Base-by-base conservation (phyloP, 2,797 vertebrate species). In the Characodon lateralis region DNA sequence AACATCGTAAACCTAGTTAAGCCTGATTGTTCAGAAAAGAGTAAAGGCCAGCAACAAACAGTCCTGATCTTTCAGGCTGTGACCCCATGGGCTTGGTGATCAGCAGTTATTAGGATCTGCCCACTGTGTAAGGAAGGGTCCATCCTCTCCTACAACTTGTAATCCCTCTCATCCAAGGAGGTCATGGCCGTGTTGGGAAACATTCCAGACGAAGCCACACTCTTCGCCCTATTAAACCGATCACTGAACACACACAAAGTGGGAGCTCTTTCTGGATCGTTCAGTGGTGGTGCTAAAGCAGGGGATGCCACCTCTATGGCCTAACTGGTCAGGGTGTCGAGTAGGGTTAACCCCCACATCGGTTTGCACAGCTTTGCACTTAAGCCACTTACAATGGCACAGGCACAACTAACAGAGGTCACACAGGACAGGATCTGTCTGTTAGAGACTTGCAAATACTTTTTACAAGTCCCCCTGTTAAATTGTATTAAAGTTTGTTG, bases 171-270 rank as follows among this genome's bases (percentile, higher is more conserved):
- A 77, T 83, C 83, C 69, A 59, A 83, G 74, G 83, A 85, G 92
- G 93, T 92, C 91, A 90, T 8, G 84, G 85, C 83, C 18, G 22
- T 18, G 59, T 78, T 73, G 72, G 86, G 83, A 87, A 80, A 83
- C 83, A 93, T 91, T 92, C 89, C 90, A 89, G 84, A 88, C 85
- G 80, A 56, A 72, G 82, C 78, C 89, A 73, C 69, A 26, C 26
- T 80, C 86, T 88, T 80, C 83, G 74, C 81, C 72, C 77, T 82
- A 88, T 93, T 91, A 87, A 89, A 89, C 81, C 61, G 53, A 87
- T 89, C 88, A 82, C 66, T 88, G 88, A 88, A 69, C 87, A 88
- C 85, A 89, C 87, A 90, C 84, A 90, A 76, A 83, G 82, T 83
- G 82, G 58, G 73, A 80, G 78, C 65, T 76, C 70, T 77, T 72